A percentile compares a stretch with the other conserved stretches of the same genome.
These are phyloP conservation scores for Alcedo atthis DNA, from an alignment of 2,797 vertebrate genomes.

Conservation along the genomic window DNA sequence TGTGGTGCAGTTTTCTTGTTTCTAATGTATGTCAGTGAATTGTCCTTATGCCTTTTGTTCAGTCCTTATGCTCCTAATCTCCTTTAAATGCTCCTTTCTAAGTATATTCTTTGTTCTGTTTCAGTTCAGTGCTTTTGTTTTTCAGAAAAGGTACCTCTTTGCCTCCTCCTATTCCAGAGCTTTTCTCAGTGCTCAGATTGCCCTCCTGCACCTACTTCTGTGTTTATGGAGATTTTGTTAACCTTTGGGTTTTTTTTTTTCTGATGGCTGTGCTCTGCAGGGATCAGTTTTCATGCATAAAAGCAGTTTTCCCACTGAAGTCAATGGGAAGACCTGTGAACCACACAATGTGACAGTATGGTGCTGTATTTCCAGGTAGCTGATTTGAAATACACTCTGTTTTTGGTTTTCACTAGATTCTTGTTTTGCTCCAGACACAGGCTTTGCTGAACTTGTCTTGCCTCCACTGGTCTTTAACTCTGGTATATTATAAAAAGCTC, in stretches of 20 bases:
- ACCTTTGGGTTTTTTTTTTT: neutral
- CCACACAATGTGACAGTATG: neutral
- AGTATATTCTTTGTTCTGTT: conserved; percentile 13
- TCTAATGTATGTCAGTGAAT: conserved; percentile 14
- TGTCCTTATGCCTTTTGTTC: neutral
- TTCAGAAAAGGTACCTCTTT: neutral
- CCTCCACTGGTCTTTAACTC: neutral
- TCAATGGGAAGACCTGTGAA: neutral
- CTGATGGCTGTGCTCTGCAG: neutral
- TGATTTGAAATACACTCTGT: neutral
- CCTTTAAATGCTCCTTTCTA: neutral
- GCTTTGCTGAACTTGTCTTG: neutral
- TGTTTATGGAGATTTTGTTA: neutral
- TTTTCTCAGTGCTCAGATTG: neutral
- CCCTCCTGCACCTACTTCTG: neutral
- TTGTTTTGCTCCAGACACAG: neutral
- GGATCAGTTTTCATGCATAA: neutral
- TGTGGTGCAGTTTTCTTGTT: conserved; percentile 9
- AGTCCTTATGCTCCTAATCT: neutral
- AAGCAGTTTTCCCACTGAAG: neutral
- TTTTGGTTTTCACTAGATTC: neutral
- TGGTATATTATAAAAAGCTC: neutral
- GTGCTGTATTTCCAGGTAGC: neutral
- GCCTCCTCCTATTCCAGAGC: neutral
- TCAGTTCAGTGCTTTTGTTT: neutral